Evolutionary conservation across 1,140 invertebrate genomes (phyloP).

Genomic region (Acromyrmex echinatior): DNA sequence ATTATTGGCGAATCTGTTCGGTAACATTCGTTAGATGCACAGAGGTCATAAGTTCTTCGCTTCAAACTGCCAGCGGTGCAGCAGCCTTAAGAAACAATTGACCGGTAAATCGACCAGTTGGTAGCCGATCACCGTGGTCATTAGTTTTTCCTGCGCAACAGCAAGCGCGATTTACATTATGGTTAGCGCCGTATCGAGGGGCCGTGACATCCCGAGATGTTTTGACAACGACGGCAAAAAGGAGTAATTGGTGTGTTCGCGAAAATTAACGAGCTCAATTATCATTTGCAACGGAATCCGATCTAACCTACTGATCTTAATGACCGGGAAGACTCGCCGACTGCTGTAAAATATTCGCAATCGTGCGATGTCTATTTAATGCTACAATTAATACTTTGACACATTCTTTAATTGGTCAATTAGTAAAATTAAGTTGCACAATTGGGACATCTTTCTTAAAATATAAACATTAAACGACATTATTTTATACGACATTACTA

Average conservation of each 20-base stretch:
- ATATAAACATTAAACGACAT: neutral
- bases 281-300: slow-evolving; percentile 19
- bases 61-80: neutral
- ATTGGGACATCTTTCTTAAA: neutral
- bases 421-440: neutral
- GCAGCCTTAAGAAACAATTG: slow-evolving; percentile 55
- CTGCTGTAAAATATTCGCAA: slow-evolving; percentile 13
- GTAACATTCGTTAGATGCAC: neutral
- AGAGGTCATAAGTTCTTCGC: slow-evolving; percentile 32
- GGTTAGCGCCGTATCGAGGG: slow-evolving; percentile 66
- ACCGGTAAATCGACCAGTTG: neutral
- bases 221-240: slow-evolving; percentile 53
- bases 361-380: neutral
- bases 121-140: slow-evolving; percentile 6
- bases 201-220: slow-evolving; percentile 52
- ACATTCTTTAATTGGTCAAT: too few species aligned
- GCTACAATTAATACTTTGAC: too few species aligned
- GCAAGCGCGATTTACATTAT: slow-evolving; percentile 66
- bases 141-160: slow-evolving; percentile 40
- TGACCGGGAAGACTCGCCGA: neutral
- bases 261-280: slow-evolving; percentile 24
- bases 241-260: slow-evolving; percentile 9
- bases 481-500: slow-evolving; percentile 6
- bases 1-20: slow-evolving; percentile 23
- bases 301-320: slow-evolving; percentile 37